Evolutionary conservation across 2,888 invertebrate genomes (phyloP).

Genomic region (Heteropelma amictum): DNA sequence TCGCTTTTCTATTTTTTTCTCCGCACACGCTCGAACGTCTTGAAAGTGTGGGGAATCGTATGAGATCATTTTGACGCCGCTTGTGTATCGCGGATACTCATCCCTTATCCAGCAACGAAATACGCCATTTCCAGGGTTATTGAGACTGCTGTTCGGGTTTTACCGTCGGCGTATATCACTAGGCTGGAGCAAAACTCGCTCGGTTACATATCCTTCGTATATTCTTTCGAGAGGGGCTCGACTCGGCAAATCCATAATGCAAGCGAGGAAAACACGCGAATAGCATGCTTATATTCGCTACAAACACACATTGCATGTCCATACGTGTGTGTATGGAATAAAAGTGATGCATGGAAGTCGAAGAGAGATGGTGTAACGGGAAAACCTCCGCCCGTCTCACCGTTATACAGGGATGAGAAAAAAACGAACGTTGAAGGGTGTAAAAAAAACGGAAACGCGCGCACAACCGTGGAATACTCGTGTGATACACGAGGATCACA

Average conservation of each 20-base stretch:
- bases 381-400: slow-evolving; percentile 17
- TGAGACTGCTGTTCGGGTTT: slow-evolving; percentile 1
- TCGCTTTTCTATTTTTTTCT: too few species aligned
- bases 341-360: neutral
- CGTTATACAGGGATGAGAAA: slow-evolving; percentile 55
- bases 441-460: slow-evolving; percentile 31
- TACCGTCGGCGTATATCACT: slow-evolving; percentile 35
- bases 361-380: slow-evolving; percentile 42
- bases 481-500: neutral
- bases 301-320: slow-evolving; percentile 60
- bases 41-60: neutral
- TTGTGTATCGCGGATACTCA: neutral
- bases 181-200: slow-evolving; percentile 25
- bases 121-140: slow-evolving; percentile 13
- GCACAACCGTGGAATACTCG: neutral
- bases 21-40: too few species aligned
- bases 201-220: slow-evolving; percentile 43
- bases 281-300: slow-evolving; percentile 61
- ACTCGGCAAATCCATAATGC: slow-evolving; percentile 67
- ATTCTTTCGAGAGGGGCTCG: slow-evolving; percentile 34
- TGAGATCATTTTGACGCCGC: neutral
- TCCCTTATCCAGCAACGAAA: slow-evolving; percentile 5
- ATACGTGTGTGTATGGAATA: neutral
- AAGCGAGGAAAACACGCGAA: slow-evolving; percentile 63
- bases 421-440: slow-evolving; percentile 42